phyloP scores from a whole-genome alignment of 2,888 invertebrate species.

The Nemapogon koenigi region DNA sequence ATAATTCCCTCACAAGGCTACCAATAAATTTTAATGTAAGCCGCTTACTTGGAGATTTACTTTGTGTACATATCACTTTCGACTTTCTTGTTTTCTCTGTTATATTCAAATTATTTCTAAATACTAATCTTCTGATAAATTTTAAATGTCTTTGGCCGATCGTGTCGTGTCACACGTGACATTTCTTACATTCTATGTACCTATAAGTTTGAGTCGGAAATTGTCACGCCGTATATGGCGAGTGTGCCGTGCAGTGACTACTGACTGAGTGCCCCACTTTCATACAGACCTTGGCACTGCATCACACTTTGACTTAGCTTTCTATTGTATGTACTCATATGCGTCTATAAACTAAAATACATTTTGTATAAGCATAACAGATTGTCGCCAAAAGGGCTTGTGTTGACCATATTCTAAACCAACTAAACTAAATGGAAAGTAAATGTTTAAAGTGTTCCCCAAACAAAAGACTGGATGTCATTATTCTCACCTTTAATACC shows the following conservation, averaged over 20 bases:
- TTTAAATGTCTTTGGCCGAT: slow-evolving; percentile 3
- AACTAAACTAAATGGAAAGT: too few relatives aligned
- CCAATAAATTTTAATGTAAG: slow-evolving; percentile 7
- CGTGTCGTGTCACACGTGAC: slow-evolving; percentile 7
- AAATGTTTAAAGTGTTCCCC: too few relatives aligned
- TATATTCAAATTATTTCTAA: too few relatives aligned
- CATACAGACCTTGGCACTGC: slow-evolving; percentile 22
- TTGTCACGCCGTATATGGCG: slow-evolving; percentile 36
- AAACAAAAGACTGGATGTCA: too few relatives aligned
- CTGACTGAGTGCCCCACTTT: slow-evolving; percentile 45
- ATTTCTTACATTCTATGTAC: slow-evolving; percentile 4
- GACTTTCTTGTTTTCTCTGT: slow-evolving; percentile 6
- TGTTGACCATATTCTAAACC: too few relatives aligned
- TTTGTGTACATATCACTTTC: slow-evolving; percentile 4
- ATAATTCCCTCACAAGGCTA: slow-evolving; percentile 3
- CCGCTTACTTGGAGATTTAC: slow-evolving; percentile 1
- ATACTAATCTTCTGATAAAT: too few relatives aligned
- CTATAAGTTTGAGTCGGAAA: slow-evolving; percentile 37
- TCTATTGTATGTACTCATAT: slow-evolving; percentile 23
- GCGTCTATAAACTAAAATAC: too few relatives aligned
- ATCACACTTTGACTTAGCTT: slow-evolving; percentile 27
- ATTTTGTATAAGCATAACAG: too few relatives aligned
- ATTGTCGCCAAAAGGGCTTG: too few relatives aligned
- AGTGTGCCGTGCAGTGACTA: slow-evolving; percentile 23
- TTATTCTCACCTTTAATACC: too few relatives aligned